Evolutionary conservation across 2,888 invertebrate genomes (phyloP), one percentile per base, ranked within the genome.

Genomic region (Cepaea hortensis): DNA sequence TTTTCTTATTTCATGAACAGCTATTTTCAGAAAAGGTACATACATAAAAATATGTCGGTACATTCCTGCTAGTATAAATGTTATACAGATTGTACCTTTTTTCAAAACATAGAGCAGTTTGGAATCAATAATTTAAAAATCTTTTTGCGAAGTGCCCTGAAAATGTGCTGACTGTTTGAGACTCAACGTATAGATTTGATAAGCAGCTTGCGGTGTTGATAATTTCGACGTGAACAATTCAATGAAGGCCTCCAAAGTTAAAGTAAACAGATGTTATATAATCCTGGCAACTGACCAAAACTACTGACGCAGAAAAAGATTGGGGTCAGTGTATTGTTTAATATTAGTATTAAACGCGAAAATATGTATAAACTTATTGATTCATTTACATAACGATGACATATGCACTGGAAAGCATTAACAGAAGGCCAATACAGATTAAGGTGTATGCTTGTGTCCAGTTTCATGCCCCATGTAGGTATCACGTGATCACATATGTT

Each of bases 221-320:
- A 15, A 18, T 13, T 48, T 13, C 18, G 11, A n/a, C n/a, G 9
- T 9, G n/a, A 79, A 76, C 55, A 55, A 55, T 11, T 55, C 55
- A 11, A 55, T 55, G 55, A 11, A 55, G 55, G 11, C 2, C 11
- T 55, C 11, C 55, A 9, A 6, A 6, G 55, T 55, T 55, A 55
- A 11, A 55, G 23, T 18, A 75, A n/a, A 35, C 77, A 79, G 77
- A 79, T 79, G 77, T 79, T 55, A 68, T n/a, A 18, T 55, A 76
- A n/a, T 79, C 9, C 35, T 79, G 55, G 77, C 77, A 79, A 61
- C 55, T 79, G 61, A 61, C 61, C 77, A 79, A 79, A 20, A 79
- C 61, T 79, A 23, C 23, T 11, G 61, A 79, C 77, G 77, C 61
- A 79, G 61, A 23, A 55, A 77, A n/a, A 61, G 23, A n/a, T 79